These are phyloP conservation scores for Phaonia tiefii DNA, from an alignment of 2,888 invertebrate species.

Conservation along the genomic window DNA sequence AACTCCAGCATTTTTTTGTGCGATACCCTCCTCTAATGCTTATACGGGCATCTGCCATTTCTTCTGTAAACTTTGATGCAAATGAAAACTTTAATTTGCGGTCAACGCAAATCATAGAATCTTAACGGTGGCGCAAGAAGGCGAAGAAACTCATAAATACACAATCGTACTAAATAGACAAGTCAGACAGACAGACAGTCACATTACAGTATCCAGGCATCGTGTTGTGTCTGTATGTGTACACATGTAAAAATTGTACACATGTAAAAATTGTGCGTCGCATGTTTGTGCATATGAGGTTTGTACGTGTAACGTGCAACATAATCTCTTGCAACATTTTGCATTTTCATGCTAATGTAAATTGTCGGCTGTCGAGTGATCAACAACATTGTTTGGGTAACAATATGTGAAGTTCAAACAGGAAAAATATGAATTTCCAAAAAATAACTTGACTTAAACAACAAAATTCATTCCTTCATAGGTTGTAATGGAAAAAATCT, in stretches of 20 bases:
- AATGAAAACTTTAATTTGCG: constrained; percentile 46
- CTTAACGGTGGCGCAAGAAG: neutral
- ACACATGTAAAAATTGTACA: no score
- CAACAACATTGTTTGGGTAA: neutral
- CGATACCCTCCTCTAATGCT: neutral
- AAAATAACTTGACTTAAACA: no score
- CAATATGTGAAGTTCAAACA: no score
- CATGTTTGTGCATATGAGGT: no score
- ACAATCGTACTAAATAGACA: neutral
- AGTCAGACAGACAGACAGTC: neutral
- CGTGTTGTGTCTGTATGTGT: no score
- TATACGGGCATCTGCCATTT: neutral
- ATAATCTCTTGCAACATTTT: constrained; percentile 31
- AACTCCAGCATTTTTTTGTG: constrained; percentile 18
- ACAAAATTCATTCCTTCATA: no score
- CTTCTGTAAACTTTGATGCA: constrained; percentile 36
- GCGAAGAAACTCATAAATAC: no score
- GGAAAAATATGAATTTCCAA: no score
- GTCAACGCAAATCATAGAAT: constrained; percentile 56
- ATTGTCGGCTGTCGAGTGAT: constrained; percentile 8
- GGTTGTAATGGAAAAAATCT: no score
- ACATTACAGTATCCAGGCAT: no score
- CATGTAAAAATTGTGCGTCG: no score
- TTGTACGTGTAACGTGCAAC: neutral
- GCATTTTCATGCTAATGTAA: neutral